phyloP scores from a whole-genome alignment of 2,113 vertebrate species.

The Macaca mulatta region DNA sequence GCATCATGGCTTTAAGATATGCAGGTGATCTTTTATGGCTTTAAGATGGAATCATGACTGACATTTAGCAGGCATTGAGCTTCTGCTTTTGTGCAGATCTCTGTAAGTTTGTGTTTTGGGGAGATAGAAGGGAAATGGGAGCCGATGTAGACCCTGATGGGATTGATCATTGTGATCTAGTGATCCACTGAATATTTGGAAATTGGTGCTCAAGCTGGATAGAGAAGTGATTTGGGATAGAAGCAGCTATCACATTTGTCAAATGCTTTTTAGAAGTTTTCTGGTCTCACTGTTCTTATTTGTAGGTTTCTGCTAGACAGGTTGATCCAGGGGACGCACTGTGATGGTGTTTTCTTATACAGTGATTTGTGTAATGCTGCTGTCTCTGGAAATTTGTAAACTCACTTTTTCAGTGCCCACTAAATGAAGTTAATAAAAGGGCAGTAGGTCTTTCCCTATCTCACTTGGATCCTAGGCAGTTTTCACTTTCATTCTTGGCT shows the following conservation, averaged over 20 bases:
- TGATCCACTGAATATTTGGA: background rate
- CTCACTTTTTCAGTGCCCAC: background rate
- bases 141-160: background rate
- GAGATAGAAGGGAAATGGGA: background rate
- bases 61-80: background rate
- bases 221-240: background rate
- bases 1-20: background rate
- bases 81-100: background rate
- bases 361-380: background rate
- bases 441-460: background rate
- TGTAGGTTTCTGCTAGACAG: background rate
- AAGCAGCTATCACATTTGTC: background rate
- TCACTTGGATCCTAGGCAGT: background rate
- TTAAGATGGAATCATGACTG: background rate
- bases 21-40: background rate
- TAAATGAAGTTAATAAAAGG: background rate
- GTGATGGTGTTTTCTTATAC: background rate
- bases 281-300: background rate
- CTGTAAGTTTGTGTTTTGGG: background rate
- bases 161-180: background rate
- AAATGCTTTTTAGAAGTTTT: background rate
- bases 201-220: background rate
- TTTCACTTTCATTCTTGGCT: background rate
- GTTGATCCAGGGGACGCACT: background rate
- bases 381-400: constrained; percentile 15